A percentile compares a stretch with the other conserved stretches of the same genome.
Evolutionary conservation across 1,140 invertebrate species (phyloP).

Genomic region (Caenorhabditis remanei): DNA sequence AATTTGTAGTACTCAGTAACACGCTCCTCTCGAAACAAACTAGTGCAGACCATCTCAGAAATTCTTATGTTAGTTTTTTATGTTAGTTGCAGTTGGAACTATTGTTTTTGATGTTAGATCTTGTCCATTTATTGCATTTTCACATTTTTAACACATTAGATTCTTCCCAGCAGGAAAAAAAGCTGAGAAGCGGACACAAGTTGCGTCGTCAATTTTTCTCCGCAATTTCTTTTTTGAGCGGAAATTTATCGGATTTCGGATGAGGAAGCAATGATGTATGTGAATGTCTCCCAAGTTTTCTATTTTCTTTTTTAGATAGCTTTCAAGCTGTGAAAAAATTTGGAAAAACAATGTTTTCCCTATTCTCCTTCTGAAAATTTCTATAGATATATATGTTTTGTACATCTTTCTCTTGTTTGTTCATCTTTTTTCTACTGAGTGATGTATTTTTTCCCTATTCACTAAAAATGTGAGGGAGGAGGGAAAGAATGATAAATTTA

Average conservation of each 20-base stretch:
- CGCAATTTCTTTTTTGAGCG: not conserved
- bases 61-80: too few relatives aligned
- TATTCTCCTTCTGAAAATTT: not conserved
- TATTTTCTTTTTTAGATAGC: not conserved
- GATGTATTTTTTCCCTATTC: not conserved
- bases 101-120: too few relatives aligned
- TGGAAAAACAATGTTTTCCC: too few relatives aligned
- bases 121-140: not conserved
- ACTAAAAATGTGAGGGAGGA: not conserved
- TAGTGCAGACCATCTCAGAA: too few relatives aligned
- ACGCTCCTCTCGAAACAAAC: not conserved
- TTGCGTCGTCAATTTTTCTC: not conserved
- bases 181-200: not conserved
- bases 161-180: not conserved
- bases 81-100: too few relatives aligned
- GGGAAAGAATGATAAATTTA: not conserved
- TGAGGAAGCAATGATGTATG: not conserved
- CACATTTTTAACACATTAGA: not conserved
- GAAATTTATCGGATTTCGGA: slow-evolving; percentile 24
- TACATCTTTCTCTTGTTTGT: not conserved
- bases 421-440: not conserved
- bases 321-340: not conserved
- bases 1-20: slow-evolving; percentile 20
- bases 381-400: not conserved
- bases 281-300: slow-evolving; percentile 44